Evolutionary conservation across 1,140 invertebrate species (phyloP).

Genomic region (Alviniconcha marisindica): DNA sequence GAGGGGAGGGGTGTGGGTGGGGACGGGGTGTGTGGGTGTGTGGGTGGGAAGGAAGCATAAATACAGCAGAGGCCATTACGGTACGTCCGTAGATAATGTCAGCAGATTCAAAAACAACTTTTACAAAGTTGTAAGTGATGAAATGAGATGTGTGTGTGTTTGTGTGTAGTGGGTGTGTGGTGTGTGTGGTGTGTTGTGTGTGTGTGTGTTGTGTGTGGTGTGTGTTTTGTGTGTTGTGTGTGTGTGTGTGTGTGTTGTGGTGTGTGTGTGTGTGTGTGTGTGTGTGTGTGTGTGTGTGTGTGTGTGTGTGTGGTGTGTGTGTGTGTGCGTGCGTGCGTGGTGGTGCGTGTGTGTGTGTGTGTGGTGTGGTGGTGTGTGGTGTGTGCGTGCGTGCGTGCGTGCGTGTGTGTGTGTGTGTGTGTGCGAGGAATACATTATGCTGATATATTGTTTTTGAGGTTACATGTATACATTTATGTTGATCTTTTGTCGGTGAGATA

Average conservation of each 20-base stretch:
- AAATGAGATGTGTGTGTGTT: not conserved
- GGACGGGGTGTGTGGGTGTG: too few species aligned
- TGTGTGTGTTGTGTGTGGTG: not conserved
- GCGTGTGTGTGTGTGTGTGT: too few species aligned
- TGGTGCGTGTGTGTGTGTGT: too few species aligned
- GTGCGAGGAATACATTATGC: too few species aligned
- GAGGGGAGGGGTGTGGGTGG: too few species aligned
- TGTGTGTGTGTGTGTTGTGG: not conserved
- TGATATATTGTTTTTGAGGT: too few species aligned
- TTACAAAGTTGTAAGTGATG: not conserved
- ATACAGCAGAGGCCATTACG: conserved; percentile 36
- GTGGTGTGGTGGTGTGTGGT: too few species aligned
- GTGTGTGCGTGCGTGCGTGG: too few species aligned
- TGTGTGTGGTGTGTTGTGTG: not conserved
- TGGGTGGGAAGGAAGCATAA: too few species aligned
- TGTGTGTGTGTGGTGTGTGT: not conserved
- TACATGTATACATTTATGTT: too few species aligned
- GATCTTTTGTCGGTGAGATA: too few species aligned
- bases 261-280: conserved; percentile 28
- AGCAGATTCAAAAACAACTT: not conserved
- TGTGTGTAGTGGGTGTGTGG: not conserved
- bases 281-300: conserved; percentile 37
- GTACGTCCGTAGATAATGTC: not conserved
- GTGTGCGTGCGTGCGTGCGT: too few species aligned
- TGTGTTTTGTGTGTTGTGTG: not conserved